Evolutionary conservation across 2,797 vertebrate genomes (phyloP), one percentile per base, ranked within the genome.

Genomic region (Argyrosomus regius): DNA sequence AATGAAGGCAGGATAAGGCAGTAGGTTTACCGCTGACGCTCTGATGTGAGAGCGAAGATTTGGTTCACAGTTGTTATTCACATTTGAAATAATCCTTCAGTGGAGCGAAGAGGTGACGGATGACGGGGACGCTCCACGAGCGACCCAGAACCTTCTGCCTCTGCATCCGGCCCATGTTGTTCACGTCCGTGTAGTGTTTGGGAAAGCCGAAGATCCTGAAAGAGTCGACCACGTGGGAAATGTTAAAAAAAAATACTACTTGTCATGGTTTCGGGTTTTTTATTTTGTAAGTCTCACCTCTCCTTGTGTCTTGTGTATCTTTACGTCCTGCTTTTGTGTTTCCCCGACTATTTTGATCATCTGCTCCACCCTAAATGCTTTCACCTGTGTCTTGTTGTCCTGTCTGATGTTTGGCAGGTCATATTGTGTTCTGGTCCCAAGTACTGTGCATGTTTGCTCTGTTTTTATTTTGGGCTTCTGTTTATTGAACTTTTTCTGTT

Each of bases 1-100:
- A 39, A 72, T 6, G 54, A 35, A 3, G 41, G 17, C 18, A 49
- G n/a, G 35, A 72, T 72, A 84, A 83, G 74, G 77, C 80, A 41
- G 79, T 10, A 10, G 70, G 76, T 75, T 81, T 58, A 77, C 68
- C 18, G 2, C 77, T 50, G 66, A 48, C 66, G 77, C 73, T 72
- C 66, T 48, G 67, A 61, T 35, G 4, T 7, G 53, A 56, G 43
- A 45, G 31, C 28, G 5, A 49, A 17, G 56, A 41, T 31, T 73
- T 46, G 8, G 8, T 35, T 87, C 75, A 75, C 77, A 31, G 77
- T 59, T 3, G 59, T 60, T 96, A 95, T 92, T 97, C 96, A 83
- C 97, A 99, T 88, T 96, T 94, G 86, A 97, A 99, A 84, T 99
- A 99, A 93, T 99, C 98, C 93, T 98, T 99, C 70, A 99, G 94